Base-by-base conservation (phyloP, 2,888 invertebrate genomes). In the Hyalella azteca region DNA sequence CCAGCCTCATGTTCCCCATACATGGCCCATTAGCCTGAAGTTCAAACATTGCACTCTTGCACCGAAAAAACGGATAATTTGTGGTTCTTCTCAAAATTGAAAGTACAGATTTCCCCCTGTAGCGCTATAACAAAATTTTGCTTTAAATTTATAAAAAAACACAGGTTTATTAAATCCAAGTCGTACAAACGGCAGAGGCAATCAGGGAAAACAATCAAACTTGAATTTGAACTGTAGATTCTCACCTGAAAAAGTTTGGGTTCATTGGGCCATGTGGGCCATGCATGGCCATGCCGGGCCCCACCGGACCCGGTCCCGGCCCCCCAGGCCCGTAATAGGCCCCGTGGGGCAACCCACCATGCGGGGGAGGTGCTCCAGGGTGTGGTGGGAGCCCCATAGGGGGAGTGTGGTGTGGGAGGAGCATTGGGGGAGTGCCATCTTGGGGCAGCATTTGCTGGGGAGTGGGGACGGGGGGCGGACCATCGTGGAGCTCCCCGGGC, bases 161-260 rank as follows among this genome's bases (percentile, higher is more conserved):
- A n/a, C n/a, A n/a, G n/a, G n/a, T n/a, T n/a, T n/a, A n/a, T n/a
- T n/a, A n/a, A n/a, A n/a, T n/a, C n/a, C n/a, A n/a, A n/a, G n/a
- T n/a, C n/a, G n/a, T n/a, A n/a, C n/a, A n/a, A n/a, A n/a, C n/a
- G n/a, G n/a, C n/a, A n/a, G n/a, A n/a, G n/a, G n/a, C n/a, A 5
- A 39, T 11, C 2, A 36, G 39, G 22, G 41, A 3, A 19, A 36
- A 36, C 22, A 39, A 41, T 49, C n/a, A 49, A 77, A 49, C 2
- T 7, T 5, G 0, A 45, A 32, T 54, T n/a, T 22, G 15, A 22
- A 36, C 9, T 13, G 22, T 54, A n/a, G 1, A 66, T 36, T 32
- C 75, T 78, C 79, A 83, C 83, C 83, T 83, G 83, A 83, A 83
- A 75, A 83, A 83, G 60, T 81, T 81, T 5, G 83, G 83, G 75